Percentiles rank a stretch among this genome's conserved stretches.
Conservation (phyloP, 1,140 invertebrate genomes). For the Pemphigus obesinymphae region DNA sequence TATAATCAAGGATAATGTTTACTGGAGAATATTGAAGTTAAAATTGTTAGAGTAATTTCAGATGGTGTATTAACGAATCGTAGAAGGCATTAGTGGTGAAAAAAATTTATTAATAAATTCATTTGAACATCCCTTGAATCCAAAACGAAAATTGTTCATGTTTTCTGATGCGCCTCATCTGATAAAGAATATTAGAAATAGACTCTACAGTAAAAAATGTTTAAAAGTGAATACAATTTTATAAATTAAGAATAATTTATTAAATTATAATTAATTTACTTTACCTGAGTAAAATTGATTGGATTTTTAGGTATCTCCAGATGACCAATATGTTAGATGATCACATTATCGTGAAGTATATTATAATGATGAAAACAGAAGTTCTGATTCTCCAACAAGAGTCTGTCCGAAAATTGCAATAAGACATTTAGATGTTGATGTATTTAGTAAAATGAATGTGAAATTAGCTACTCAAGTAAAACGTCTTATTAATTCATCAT, state of each 20-base stretch:
- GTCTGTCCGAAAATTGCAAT: neutral
- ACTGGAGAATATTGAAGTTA: neutral
- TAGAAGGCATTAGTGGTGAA: neutral
- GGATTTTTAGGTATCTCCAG: no score
- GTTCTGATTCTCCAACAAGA: neutral
- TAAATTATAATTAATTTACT: no score
- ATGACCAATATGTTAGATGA: no score
- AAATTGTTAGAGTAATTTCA: neutral
- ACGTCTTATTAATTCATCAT: neutral
- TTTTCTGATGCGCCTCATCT: neutral
- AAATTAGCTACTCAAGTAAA: no score
- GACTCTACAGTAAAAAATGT: neutral
- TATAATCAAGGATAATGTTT: no score
- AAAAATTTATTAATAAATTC: neutral
- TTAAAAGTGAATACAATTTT: neutral
- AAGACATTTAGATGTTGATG: neutral
- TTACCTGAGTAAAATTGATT: no score
- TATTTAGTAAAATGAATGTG: no score
- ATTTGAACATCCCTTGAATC: neutral
- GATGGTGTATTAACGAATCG: neutral
- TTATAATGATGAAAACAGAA: neutral
- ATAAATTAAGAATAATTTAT: no score
- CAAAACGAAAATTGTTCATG: neutral
- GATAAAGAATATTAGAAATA: neutral
- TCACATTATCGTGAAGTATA: no score